Evolutionary conservation across 2,888 invertebrate species (phyloP), one percentile per base, ranked within the genome.

Genomic region (Acutogordius australiensis): DNA sequence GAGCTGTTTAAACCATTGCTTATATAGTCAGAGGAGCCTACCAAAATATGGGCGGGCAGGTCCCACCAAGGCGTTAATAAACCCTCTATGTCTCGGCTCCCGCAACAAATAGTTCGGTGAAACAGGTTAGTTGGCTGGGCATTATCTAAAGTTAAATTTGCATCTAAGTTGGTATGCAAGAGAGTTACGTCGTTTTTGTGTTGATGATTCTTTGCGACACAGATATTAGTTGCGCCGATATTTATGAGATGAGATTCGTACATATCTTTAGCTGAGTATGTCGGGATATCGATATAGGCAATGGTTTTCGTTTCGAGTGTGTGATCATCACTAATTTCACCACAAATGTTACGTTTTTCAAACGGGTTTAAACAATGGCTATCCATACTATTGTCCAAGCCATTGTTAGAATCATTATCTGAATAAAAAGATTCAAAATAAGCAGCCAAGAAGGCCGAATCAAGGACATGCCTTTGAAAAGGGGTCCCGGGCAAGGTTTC

Each of bases 401-500:
- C 8, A 37, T 18, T 13, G 8, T 8, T 13, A 8, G 37, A 37
- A 37, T 37, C 8, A 37, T 37, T 37, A 13, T 37, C 18, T 8
- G 37, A 8, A 37, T 37, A 37, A 8, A 8, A 13, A 37, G 37
- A 37, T 13, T 13, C 8, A 37, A 37, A 37, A 37, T 13, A 37
- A n/a, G 8, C 23, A n/a, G 8, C 23, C 13, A 51, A 23, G 4
- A 26, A 51, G 8, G 4, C 4, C 23, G 51, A 26, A 23, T 51
- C 51, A 8, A 51, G 4, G 18, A 79, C 75, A 66, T 79, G 78
- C 62, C 76, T 75, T 68, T 80, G 79, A 21, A 79, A 67, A 60
- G 77, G 68, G 65, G 81, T 71, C 18, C 80, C 80, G 1, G 81
- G 81, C 64, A 79, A 78, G 58, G 80, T 76, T 65, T 77, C 76